phyloP scores from a whole-genome alignment of 2,888 invertebrate genomes.

The Leptinotarsa juncta region DNA sequence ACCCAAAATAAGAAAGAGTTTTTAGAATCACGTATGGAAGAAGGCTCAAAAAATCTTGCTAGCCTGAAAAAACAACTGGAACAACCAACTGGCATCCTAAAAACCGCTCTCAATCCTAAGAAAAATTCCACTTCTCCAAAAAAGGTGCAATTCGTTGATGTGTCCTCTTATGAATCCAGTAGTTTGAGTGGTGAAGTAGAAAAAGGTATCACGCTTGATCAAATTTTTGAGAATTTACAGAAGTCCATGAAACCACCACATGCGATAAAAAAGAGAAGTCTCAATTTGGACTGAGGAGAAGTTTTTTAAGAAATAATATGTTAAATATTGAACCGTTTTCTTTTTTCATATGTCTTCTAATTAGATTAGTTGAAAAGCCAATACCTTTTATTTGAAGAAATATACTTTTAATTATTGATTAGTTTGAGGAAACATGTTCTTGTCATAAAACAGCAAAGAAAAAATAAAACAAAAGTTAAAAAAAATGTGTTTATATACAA shows the following conservation, averaged over 20 bases:
- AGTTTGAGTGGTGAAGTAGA: slow-evolving; percentile 8
- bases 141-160: slow-evolving; percentile 62
- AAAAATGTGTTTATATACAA: too few relatives aligned
- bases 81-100: slow-evolving; percentile 13
- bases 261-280: slow-evolving; percentile 9
- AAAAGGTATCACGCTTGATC: slow-evolving; percentile 5
- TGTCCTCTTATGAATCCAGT: slow-evolving; percentile 57
- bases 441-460: too few relatives aligned
- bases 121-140: slow-evolving; percentile 12
- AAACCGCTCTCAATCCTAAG: slow-evolving; percentile 6
- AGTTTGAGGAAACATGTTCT: too few relatives aligned
- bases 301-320: background rate
- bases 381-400: too few relatives aligned
- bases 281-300: slow-evolving; percentile 14
- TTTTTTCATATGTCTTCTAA: background rate
- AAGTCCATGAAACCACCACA: slow-evolving; percentile 5
- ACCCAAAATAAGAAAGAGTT: background rate
- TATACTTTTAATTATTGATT: too few relatives aligned
- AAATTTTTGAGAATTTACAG: slow-evolving; percentile 18
- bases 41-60: background rate
- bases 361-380: too few relatives aligned
- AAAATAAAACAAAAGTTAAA: too few relatives aligned
- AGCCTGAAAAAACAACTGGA: slow-evolving; percentile 8
- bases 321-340: background rate
- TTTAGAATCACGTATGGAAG: background rate